Evolutionary conservation across 2,113 vertebrate species (phyloP), one percentile per base, ranked within the genome.

Genomic region (Lagopus muta): DNA sequence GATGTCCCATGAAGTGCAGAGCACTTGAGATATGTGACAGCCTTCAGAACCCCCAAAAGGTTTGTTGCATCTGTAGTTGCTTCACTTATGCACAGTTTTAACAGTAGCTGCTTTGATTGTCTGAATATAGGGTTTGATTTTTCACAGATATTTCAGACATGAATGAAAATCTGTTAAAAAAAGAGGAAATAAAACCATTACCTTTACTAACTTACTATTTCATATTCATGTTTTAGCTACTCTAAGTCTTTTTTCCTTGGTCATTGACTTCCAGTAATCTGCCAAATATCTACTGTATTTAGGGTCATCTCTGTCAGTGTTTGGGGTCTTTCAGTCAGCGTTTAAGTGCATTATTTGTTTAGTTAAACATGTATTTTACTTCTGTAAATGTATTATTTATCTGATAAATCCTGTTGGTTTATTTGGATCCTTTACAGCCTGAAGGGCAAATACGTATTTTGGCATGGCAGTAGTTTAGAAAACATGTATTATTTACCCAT

Each of bases 401-500:
- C 84, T 86, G 95, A 89, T 77, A 94, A 55, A 92, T 90, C 42
- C 58, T 88, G 19, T 34, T 89, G 77, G 86, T 89, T 96, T 97
- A 82, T 94, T 96, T 97, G 93, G 95, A 92, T 67, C 57, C 48
- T 86, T 94, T 91, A 88, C 82, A 94, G 76, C 66, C 66, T 78
- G 61, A 78, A 95, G 42, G 81, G 65, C 92, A 96, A 97, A 70
- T 77, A 88, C 32, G 0, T 82, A 94, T 95, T 94, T 97, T 97
- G 97, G 95, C 96, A 96, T 90, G 57, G 78, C 47, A 61, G 3
- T 88, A 82, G 87, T 97, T 97, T 96, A 83, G 95, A 97, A 97
- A 96, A 97, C 90, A 97, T 82, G 83, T 96, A 87, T 97, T 96
- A 96, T 94, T 97, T 97, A 97, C 93, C 86, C 54, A 90, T 89